phyloP scores from a whole-genome alignment of 1,140 invertebrate species.

The Ridgeia piscesae region DNA sequence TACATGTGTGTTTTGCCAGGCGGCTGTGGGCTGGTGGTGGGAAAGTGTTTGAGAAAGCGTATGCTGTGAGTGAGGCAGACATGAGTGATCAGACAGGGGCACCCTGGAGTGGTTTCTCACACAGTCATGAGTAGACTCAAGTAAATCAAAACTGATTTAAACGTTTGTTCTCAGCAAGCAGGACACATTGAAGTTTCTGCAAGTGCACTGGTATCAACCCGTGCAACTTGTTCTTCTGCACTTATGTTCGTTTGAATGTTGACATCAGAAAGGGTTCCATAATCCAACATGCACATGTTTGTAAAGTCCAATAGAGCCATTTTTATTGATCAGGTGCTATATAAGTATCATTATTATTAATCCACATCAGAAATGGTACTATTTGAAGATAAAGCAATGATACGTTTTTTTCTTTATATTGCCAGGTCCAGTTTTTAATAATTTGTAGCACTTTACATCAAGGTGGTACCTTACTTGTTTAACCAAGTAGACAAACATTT shows the following conservation, averaged over 20 bases:
- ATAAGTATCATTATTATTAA: too few relatives aligned
- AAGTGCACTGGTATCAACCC: background rate
- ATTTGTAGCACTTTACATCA: too few relatives aligned
- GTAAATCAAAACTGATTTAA: conserved; percentile 1
- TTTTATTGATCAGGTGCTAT: too few relatives aligned
- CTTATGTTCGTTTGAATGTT: background rate
- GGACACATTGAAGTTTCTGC: background rate
- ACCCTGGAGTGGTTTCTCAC: background rate
- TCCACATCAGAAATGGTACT: background rate
- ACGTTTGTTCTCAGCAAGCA: background rate
- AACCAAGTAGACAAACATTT: background rate
- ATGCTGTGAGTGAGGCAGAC: background rate
- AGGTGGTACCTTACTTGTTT: too few relatives aligned
- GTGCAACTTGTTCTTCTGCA: background rate
- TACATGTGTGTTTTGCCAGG: background rate
- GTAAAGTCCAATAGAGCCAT: too few relatives aligned
- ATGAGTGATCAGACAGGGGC: background rate
- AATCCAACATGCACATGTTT: too few relatives aligned
- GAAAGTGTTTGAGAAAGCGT: background rate
- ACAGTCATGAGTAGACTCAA: background rate
- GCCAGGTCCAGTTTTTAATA: too few relatives aligned
- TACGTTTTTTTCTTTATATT: too few relatives aligned
- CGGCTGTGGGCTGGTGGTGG: background rate
- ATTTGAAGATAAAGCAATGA: background rate
- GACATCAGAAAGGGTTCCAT: background rate